Percentiles rank a stretch among this genome's conserved stretches.
These are phyloP conservation scores for Sebastes matsubarae DNA, from an alignment of 2,797 vertebrate species.

Conservation along the genomic window DNA sequence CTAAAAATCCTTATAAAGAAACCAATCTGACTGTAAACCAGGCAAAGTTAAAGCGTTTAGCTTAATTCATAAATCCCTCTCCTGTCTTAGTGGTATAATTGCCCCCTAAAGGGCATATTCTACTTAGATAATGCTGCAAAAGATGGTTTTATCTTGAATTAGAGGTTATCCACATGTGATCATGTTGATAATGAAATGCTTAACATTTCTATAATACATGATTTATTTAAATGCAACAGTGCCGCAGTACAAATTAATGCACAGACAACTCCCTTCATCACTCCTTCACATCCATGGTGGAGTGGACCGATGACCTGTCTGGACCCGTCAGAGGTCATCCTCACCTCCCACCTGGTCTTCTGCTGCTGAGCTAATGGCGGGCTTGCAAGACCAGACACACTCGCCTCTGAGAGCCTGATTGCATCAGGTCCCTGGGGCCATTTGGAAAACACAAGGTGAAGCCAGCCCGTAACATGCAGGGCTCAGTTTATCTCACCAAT, in stretches of 20 bases:
- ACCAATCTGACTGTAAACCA: neutral
- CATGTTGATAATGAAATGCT: slow-evolving; percentile 22
- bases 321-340: slow-evolving; percentile 43
- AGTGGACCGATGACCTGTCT: slow-evolving; percentile 57
- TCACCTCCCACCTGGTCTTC: slow-evolving; percentile 54
- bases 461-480: slow-evolving; percentile 19
- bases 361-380: slow-evolving; percentile 64
- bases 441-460: slow-evolving; percentile 66
- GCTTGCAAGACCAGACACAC: slow-evolving; percentile 58
- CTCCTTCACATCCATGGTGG: neutral
- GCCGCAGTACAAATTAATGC: neutral
- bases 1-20: neutral
- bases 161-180: slow-evolving; percentile 23
- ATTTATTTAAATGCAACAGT: slow-evolving; percentile 27
- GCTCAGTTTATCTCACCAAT: slow-evolving; percentile 55
- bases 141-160: slow-evolving; percentile 35
- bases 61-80: neutral
- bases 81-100: slow-evolving; percentile 9
- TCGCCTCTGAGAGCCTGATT: slow-evolving; percentile 55
- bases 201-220: neutral
- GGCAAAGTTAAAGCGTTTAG: slow-evolving; percentile 18
- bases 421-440: slow-evolving; percentile 54
- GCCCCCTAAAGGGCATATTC: slow-evolving; percentile 27
- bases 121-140: slow-evolving; percentile 11
- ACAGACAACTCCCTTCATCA: neutral